Evolutionary conservation across 53 echinoderm and acorn worm species (phyloP).

Genomic region (Mesocentrotus franciscanus): DNA sequence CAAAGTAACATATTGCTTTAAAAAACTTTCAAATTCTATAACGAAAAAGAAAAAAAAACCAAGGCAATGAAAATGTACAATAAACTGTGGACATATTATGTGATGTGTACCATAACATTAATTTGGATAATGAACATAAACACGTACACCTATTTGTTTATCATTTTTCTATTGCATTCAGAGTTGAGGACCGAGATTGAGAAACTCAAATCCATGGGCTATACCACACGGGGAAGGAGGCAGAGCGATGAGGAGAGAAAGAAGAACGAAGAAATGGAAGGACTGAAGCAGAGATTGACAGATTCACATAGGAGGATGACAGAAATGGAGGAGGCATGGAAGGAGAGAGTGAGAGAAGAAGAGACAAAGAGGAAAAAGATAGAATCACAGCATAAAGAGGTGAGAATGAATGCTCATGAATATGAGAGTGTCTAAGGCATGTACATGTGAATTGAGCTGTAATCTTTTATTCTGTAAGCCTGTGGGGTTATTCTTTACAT

Average conservation of each 20-base stretch:
- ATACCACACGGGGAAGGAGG: slow-evolving; percentile 30
- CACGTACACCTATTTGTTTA: not conserved
- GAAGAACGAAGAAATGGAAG: slow-evolving; percentile 73
- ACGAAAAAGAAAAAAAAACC: not conserved
- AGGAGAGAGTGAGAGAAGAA: slow-evolving; percentile 74
- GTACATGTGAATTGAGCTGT: not conserved
- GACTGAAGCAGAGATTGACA: slow-evolving; percentile 74
- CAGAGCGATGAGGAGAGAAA: slow-evolving; percentile 60
- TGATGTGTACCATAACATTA: not conserved
- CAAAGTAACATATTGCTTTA: too few relatives aligned
- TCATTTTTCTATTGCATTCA: not conserved
- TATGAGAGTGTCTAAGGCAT: not conserved
- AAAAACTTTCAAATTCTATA: not conserved
- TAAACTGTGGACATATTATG: not conserved
- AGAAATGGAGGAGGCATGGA: slow-evolving; percentile 78
- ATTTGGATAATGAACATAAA: not conserved
- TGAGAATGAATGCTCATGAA: not conserved
- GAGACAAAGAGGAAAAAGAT: slow-evolving; percentile 73
- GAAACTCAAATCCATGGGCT: slow-evolving; percentile 76
- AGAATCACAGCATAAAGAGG: slow-evolving; percentile 80
- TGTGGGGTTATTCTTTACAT: too few relatives aligned
- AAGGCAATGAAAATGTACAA: not conserved
- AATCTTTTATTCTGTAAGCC: not conserved
- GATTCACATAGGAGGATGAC: slow-evolving; percentile 74
- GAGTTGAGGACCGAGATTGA: slow-evolving; percentile 92